These are phyloP conservation scores for Drosophila atroscutellata DNA, from an alignment of 2,888 invertebrate genomes.

Conservation along the genomic window DNA sequence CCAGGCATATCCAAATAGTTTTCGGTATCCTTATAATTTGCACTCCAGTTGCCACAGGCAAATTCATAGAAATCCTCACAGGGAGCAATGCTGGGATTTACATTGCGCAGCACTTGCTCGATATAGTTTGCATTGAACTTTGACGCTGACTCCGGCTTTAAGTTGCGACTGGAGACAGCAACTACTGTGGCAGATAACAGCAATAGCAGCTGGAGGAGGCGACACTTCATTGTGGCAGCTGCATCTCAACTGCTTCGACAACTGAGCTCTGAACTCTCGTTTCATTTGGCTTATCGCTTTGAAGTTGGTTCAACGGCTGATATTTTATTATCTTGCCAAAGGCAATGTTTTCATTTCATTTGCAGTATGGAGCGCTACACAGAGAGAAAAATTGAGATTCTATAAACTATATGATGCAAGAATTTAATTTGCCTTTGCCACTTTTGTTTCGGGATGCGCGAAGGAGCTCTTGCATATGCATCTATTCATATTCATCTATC, in stretches of 20 bases:
- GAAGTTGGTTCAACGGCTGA: slow-evolving; percentile 17
- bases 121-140: slow-evolving; percentile 50
- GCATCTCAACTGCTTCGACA: slow-evolving; percentile 41
- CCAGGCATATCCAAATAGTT: slow-evolving; percentile 77
- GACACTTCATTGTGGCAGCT: slow-evolving; percentile 53
- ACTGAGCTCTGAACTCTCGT: slow-evolving; percentile 11
- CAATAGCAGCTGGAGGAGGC: slow-evolving; percentile 34
- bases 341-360: slow-evolving; percentile 40
- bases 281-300: slow-evolving; percentile 44
- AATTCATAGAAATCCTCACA: slow-evolving; percentile 78
- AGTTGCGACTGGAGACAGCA: not conserved
- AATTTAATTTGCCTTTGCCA: not conserved
- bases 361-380: slow-evolving; percentile 4
- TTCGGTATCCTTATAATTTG: slow-evolving; percentile 50
- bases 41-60: slow-evolving; percentile 78
- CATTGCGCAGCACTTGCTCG: slow-evolving; percentile 60
- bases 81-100: slow-evolving; percentile 64
- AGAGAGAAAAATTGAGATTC: not conserved
- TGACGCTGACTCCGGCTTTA: not conserved
- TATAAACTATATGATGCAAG: not conserved
- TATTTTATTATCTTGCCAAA: slow-evolving; percentile 38
- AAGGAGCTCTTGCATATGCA: not conserved
- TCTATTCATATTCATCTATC: not conserved
- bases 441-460: not conserved
- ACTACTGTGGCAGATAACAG: slow-evolving; percentile 17